These are phyloP conservation scores for Zaprionus nigranus DNA, from an alignment of 1,140 invertebrate genomes.

Conservation along the genomic window DNA sequence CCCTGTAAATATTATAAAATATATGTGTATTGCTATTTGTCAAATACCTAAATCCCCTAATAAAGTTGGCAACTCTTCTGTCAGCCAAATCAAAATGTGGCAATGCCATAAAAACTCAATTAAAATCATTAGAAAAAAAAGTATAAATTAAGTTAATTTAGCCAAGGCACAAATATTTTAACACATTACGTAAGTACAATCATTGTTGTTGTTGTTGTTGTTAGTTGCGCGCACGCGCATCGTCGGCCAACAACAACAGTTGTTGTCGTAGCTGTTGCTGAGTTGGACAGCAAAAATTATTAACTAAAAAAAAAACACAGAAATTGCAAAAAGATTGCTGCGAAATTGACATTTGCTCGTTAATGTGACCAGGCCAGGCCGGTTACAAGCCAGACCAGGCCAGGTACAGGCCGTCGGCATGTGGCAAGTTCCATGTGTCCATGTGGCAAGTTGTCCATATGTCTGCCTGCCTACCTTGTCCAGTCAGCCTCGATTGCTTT, in stretches of 20 bases:
- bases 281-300: constrained; percentile 71
- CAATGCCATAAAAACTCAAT: constrained; percentile 37
- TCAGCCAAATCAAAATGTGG: background rate
- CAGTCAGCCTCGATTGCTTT: constrained; percentile 63
- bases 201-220: constrained; percentile 33
- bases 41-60: background rate
- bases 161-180: constrained; percentile 59
- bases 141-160: constrained; percentile 74
- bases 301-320: constrained; percentile 64
- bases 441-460: constrained; percentile 23
- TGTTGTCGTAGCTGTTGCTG: constrained; percentile 32
- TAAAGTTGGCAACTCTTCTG: background rate
- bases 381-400: constrained; percentile 33
- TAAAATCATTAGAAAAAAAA: constrained; percentile 39
- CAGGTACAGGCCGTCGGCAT: constrained; percentile 22
- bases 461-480: constrained; percentile 21
- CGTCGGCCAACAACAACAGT: constrained; percentile 10
- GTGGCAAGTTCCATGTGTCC: constrained; percentile 23
- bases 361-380: constrained; percentile 58
- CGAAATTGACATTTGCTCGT: constrained; percentile 80
- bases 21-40: too few species aligned
- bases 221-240: constrained; percentile 8
- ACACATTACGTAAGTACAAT: constrained; percentile 62
- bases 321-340: constrained; percentile 78
- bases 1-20: too few species aligned